Evolutionary conservation across 2,888 invertebrate species (phyloP), one percentile per base, ranked within the genome.

Genomic region (Trichopria drosophilae): DNA sequence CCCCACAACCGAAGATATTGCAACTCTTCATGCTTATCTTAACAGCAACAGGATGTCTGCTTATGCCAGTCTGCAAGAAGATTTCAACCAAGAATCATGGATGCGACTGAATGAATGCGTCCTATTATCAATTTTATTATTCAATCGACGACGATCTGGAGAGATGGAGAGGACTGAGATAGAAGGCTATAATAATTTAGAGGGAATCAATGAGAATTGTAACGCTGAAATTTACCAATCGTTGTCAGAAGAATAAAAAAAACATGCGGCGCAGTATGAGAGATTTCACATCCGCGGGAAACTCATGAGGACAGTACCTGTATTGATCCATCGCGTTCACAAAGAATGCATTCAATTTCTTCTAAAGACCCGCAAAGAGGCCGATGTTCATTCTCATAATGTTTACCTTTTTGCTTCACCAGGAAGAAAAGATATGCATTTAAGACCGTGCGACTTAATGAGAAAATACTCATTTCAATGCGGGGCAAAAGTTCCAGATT

Each of bases 131-230:
- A 12, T 46, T 2, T 29, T 41, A 26, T 6, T 51, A 9, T 54
- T 54, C 13, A 54, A 54, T 28, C 40, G 50, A 6, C 32, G 47
- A 42, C 26, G 54, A 19, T 26, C 47, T 6, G 54, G 47, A 3
- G 45, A 53, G 39, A 32, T 34, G 1, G 26, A 46, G 12, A 23
- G 51, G 6, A 23, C 47, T 22, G 15, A 35, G 12, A 34, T 48
- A 3, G 35, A 48, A 12, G 53, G 48, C 24, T 53, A 44, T 24
- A 23, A 24, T 24, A 23, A 16, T 24, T 29, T 23, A 3, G 24
- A 39, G 6, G 19, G 34, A 24, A 26, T 39, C 6, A 31, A 51
- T 9, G 12, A 4, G 4, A 6, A 12, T 12, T 3, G 13, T 3
- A 37, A 47, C 4, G 43, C 19, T 4, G 37, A 44, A 32, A 10